A percentile compares a stretch with the other conserved stretches of the same genome.
These are phyloP conservation scores for Zaprionus kolodkinae DNA, from an alignment of 1,140 invertebrate species.

Conservation along the genomic window DNA sequence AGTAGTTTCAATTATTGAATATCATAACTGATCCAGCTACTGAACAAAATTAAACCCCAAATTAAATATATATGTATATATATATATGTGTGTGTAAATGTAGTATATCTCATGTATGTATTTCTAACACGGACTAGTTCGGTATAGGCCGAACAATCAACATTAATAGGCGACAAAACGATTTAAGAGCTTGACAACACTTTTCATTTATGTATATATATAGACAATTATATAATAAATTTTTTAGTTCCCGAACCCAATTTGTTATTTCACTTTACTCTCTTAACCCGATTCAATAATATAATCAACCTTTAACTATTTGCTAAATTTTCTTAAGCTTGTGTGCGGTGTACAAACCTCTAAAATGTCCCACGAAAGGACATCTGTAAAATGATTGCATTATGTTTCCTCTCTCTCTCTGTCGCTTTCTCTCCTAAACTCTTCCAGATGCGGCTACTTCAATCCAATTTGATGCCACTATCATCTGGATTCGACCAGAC, in stretches of 20 bases:
- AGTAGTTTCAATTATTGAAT: constrained; percentile 7
- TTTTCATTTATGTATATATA: constrained; percentile 56
- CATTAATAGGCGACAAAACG: constrained; percentile 52
- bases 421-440: neutral
- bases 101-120: constrained; percentile 27
- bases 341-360: constrained; percentile 45
- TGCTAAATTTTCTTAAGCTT: constrained; percentile 44
- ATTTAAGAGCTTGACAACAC: constrained; percentile 35
- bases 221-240: constrained; percentile 73
- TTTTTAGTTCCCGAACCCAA: constrained; percentile 71
- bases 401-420: constrained; percentile 37
- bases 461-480: constrained; percentile 78
- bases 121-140: constrained; percentile 44
- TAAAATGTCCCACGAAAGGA: constrained; percentile 27
- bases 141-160: constrained; percentile 34
- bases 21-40: constrained; percentile 22
- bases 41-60: constrained; percentile 35
- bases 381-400: constrained; percentile 55
- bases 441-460: constrained; percentile 7
- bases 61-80: constrained; percentile 44
- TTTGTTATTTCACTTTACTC: constrained; percentile 38
- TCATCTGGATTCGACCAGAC: constrained; percentile 69
- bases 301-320: constrained; percentile 66
- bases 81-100: constrained; percentile 20
- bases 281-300: constrained; percentile 66